Conservation (phyloP, 2,797 vertebrate genomes). For the Acanthurus lineatus region DNA sequence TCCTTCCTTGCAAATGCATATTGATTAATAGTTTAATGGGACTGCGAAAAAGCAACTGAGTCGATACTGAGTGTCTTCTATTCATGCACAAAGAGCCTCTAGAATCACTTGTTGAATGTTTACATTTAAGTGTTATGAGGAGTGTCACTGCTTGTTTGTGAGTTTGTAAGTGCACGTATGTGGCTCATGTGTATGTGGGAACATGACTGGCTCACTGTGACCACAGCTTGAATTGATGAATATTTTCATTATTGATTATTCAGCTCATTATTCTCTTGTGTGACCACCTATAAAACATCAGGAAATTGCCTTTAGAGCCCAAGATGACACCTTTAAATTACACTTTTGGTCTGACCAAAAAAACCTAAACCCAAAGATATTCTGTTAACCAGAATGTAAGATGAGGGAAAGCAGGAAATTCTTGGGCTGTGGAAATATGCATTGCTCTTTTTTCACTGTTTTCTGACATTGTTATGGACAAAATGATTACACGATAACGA, state of each 20-base stretch:
- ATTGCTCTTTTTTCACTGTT: not conserved
- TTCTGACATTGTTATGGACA: not conserved
- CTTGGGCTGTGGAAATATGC: too few relatives aligned
- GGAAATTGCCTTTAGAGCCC: not conserved
- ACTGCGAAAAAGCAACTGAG: conserved; percentile 29
- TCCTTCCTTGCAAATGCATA: conserved; percentile 57
- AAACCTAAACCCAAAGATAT: not conserved
- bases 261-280: not conserved
- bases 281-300: not conserved
- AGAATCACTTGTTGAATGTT: conserved; percentile 11
- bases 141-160: conserved; percentile 8
- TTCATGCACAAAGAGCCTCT: conserved; percentile 19
- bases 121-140: conserved; percentile 19
- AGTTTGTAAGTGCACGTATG: not conserved
- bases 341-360: not conserved
- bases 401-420: not conserved
- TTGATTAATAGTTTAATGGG: conserved; percentile 67
- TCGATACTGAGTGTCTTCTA: conserved; percentile 31
- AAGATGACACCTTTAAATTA: not conserved
- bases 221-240: not conserved
- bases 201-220: not conserved
- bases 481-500: not conserved
- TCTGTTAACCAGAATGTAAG: not conserved
- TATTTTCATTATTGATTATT: not conserved
- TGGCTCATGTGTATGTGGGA: not conserved